Base-by-base conservation (phyloP, 2,888 invertebrate genomes). In the Sphaeridia pumilis region DNA sequence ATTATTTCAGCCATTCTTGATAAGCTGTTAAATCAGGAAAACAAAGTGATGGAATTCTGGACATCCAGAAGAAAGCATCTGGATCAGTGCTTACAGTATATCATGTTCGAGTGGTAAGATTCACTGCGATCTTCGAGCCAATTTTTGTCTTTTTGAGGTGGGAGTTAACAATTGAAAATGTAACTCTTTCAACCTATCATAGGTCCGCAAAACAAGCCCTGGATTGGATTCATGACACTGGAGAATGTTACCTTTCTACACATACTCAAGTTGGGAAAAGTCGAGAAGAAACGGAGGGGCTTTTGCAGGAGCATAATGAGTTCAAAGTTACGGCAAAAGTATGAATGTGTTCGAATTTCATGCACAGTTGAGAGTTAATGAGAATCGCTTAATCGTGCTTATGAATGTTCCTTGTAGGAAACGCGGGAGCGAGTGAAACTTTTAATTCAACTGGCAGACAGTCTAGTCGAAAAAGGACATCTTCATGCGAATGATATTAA, bases 21-120 rank as follows among this genome's bases (percentile, higher is more conserved):
- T 68, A 88, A 90, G 61, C 74, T 98, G 45, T 76, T 93, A 14
- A 84, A 87, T 50, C 93, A 95, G 70, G 97, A 98, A 70, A 94
- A 94, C 70, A 83, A 84, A 72, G 92, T 97, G 25, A 74, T 97
- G 56, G 93, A 95, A 67, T 87, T 86, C 71, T 97, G 97, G 97
- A 93, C 94, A 1, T 83, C 87, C 62, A 82, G 92, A 57, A 98
- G 95, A 73, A 92, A 92, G 71, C 83, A 90, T 14, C 75, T 97
- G 55, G 97, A 97, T 70, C 93, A 95, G 70, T 97, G 93, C 70
- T 93, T 95, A 70, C 94, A 95, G 70, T 97, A 87, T 72, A 89
- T 94, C 38, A 74, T 94, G 48, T 90, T 92, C 70, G 92, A 92
- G 71, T 78, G 63, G 63, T 63, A 55, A 55, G 52, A 46, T 28